Conservation (phyloP, 2,888 invertebrate genomes). For the Pterostichus niger region DNA sequence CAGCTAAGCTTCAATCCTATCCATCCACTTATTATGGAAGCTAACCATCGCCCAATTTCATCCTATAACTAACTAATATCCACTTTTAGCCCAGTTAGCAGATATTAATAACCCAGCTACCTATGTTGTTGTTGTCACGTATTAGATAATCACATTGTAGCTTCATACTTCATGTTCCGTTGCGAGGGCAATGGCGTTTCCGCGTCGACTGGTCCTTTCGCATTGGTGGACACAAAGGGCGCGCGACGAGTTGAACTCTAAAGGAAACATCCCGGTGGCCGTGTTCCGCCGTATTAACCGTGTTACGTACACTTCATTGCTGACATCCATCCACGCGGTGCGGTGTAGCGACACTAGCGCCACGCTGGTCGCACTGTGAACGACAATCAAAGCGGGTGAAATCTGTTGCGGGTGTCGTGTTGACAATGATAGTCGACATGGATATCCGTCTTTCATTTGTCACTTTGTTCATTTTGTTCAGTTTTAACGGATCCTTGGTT, state of each 20-base stretch:
- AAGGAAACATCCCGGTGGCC: constrained; percentile 75
- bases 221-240: constrained; percentile 54
- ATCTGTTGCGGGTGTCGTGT: constrained; percentile 13
- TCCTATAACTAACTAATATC: no score
- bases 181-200: constrained; percentile 57
- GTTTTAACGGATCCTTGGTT: no score
- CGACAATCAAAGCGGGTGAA: constrained; percentile 33
- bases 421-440: not conserved
- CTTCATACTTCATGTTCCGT: constrained; percentile 20
- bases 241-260: constrained; percentile 62
- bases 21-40: no score
- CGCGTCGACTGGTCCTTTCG: constrained; percentile 47
- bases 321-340: constrained; percentile 3
- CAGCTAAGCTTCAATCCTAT: no score
- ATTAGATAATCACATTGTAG: constrained; percentile 20
- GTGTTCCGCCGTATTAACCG: constrained; percentile 74
- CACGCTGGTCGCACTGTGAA: not conserved
- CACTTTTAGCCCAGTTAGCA: no score
- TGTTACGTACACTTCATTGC: constrained; percentile 74
- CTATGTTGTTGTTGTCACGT: not conserved
- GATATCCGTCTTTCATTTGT: constrained; percentile 35
- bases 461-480: not conserved
- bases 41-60: no score
- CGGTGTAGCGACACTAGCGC: not conserved
- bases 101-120: not conserved